Conservation (phyloP, 1,140 invertebrate genomes). For the Panagrolaimus sp. region DNA sequence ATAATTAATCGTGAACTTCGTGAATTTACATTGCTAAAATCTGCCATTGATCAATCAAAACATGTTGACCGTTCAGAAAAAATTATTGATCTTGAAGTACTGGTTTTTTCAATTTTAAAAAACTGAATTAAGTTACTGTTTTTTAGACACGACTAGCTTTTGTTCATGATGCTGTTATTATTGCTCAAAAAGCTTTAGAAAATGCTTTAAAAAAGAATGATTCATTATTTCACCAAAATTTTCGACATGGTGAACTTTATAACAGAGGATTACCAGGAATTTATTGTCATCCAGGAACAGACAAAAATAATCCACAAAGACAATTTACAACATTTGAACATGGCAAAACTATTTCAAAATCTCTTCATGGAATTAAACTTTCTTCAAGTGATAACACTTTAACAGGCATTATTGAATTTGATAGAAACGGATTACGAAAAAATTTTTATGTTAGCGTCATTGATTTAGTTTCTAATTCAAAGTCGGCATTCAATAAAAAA, state of each 20-base stretch:
- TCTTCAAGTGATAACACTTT: conserved; percentile 43
- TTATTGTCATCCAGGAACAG: conserved; percentile 50
- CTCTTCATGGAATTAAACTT: conserved; percentile 36
- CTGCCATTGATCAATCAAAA: conserved; percentile 23
- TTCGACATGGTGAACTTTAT: conserved; percentile 52
- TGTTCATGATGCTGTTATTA: conserved; percentile 53
- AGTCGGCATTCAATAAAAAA: conserved; percentile 56
- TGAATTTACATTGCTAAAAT: conserved; percentile 29
- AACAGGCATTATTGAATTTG: conserved; percentile 55
- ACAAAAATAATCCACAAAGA: conserved; percentile 45
- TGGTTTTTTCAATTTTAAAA: no score
- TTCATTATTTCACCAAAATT: conserved; percentile 55
- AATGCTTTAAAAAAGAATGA: conserved; percentile 44
- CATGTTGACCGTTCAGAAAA: conserved; percentile 22
- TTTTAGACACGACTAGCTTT: conserved; percentile 45
- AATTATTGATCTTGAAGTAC: conserved; percentile 26
- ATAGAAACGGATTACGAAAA: conserved; percentile 46
- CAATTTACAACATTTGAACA: conserved; percentile 57
- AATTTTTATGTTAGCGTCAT: conserved; percentile 54
- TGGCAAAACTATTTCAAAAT: conserved; percentile 43
- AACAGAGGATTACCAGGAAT: conserved; percentile 51
- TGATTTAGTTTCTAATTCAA: conserved; percentile 54
- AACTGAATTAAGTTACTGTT: no score
- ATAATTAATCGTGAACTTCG: conserved; percentile 36
- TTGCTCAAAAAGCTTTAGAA: conserved; percentile 54